A percentile compares a stretch with the other conserved stretches of the same genome.
phyloP scores from a whole-genome alignment of 2,113 vertebrate genomes.

The Engystomops pustulosus region DNA sequence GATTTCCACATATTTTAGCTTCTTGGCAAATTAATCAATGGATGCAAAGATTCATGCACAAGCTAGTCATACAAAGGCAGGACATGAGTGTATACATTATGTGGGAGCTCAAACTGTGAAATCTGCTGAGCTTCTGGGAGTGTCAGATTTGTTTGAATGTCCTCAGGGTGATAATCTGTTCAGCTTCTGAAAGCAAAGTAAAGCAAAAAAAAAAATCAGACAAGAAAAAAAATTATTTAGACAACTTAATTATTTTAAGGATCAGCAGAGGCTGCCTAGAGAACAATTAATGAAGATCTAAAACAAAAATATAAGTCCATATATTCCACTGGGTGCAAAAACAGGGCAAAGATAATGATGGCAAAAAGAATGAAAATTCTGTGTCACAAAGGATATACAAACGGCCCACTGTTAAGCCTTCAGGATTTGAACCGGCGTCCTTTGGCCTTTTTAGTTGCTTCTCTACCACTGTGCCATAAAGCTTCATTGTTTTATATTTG shows the following conservation, averaged over 20 bases:
- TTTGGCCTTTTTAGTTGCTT: too few relatives aligned
- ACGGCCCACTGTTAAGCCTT: too few relatives aligned
- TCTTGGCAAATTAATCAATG: not conserved
- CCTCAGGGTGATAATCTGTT: constrained; percentile 20
- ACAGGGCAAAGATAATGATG: not conserved
- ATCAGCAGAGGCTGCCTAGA: not conserved
- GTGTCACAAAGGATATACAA: too few relatives aligned
- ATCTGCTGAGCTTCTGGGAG: constrained; percentile 9
- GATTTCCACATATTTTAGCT: constrained; percentile 16
- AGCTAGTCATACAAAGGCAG: not conserved
- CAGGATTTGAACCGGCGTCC: too few relatives aligned
- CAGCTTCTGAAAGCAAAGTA: not conserved
- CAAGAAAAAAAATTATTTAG: constrained; percentile 13
- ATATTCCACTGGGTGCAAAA: not conserved
- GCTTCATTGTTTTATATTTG: too few relatives aligned
- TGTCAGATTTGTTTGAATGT: not conserved
- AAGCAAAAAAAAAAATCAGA: not conserved
- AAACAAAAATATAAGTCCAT: not conserved
- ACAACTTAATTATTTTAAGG: not conserved
- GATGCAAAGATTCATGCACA: not conserved
- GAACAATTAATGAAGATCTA: not conserved
- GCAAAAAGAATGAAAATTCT: too few relatives aligned
- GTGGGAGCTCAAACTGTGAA: not conserved
- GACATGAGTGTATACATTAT: not conserved
- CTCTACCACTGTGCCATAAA: too few relatives aligned